A percentile compares a stretch with the other conserved stretches of the same genome.
Conservation (phyloP, 2,888 invertebrate species). For the Aphidius colemani region DNA sequence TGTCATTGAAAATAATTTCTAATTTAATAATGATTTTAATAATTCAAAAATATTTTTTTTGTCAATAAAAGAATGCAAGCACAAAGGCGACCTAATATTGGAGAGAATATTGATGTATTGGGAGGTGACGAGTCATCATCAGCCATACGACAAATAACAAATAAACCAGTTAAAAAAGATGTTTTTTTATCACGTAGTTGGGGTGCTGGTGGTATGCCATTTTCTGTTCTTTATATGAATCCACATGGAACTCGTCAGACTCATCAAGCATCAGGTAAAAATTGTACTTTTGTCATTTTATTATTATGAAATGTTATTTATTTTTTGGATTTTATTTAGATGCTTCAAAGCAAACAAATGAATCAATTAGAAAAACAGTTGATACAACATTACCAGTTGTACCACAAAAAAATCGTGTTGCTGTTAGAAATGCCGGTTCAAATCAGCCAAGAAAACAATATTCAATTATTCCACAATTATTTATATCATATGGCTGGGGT, state of each 20-base stretch:
- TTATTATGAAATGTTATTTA: slow-evolving; percentile 2
- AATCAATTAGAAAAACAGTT: slow-evolving; percentile 23
- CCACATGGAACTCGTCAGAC: slow-evolving; percentile 44
- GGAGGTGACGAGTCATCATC: slow-evolving; percentile 17
- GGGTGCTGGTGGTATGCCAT: slow-evolving; percentile 64
- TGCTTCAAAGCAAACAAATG: slow-evolving; percentile 29
- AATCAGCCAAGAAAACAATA: slow-evolving; percentile 51
- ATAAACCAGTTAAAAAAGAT: slow-evolving; percentile 55
- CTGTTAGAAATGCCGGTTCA: slow-evolving; percentile 41
- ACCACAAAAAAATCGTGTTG: slow-evolving; percentile 40
- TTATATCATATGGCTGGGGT: slow-evolving; percentile 64
- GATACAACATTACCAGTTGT: slow-evolving; percentile 16
- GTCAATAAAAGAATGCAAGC: background rate
- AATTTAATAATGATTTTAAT: too few species aligned
- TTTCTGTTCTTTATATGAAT: slow-evolving; percentile 62
- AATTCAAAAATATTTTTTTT: background rate
- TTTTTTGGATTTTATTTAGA: slow-evolving; percentile 3
- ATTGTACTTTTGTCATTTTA: background rate
- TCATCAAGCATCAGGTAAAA: slow-evolving; percentile 33
- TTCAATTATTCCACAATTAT: slow-evolving; percentile 62
- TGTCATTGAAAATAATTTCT: too few species aligned
- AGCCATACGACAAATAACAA: slow-evolving; percentile 29
- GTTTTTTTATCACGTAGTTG: slow-evolving; percentile 61
- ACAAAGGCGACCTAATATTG: slow-evolving; percentile 13
- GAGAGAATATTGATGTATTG: slow-evolving; percentile 20